Base-by-base conservation (phyloP, 2,797 vertebrate genomes). In the Peromyscus melanophrys region DNA sequence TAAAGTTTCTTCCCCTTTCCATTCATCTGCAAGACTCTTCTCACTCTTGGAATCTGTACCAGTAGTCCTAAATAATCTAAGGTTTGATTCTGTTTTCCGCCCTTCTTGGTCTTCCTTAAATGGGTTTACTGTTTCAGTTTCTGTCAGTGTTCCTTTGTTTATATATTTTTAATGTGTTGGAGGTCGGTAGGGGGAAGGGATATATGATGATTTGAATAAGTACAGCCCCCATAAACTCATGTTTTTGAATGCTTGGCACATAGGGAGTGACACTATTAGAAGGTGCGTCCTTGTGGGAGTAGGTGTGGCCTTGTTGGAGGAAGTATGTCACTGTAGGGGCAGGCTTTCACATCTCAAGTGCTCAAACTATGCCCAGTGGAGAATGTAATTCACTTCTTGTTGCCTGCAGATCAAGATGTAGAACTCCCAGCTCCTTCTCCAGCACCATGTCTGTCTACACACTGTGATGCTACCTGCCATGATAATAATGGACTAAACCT, bases 21-120 rank as follows among this genome's bases (percentile, higher is more conserved):
- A 34, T 92, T 96, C 27, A 85, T 27, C 29, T 52, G 75, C 21
- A 90, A 95, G 34, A 43, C 2, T 55, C 34, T 94, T 55, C 49
- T 88, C 57, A 87, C 59, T 95, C 75, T 94, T 94, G 86, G 13
- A 59, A 31, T 46, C 14, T 86, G 31, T n/a, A 85, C 31, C n/a
- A 71, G 40, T 57, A 31, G 91, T 31, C 27, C 40, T 91, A 49
- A 43, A 0, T 77, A 9, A 93, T 88, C 27, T 34, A 89, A 90
- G 52, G 10, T 37, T 89, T n/a, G 84, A 11, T 57, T 81, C 34
- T 94, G 40, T 69, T 12, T 89, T 52, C 73, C 52, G 40, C n/a
- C 17, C 84, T 90, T 78, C 93, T 63, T 90, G 49, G 34, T 21
- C 37, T 40, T 86, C n/a, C 34, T 61, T 91, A 46, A n/a, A 29